Evolutionary conservation across 2,113 vertebrate genomes (phyloP).

Genomic region (Chelonoidis abingdonii): DNA sequence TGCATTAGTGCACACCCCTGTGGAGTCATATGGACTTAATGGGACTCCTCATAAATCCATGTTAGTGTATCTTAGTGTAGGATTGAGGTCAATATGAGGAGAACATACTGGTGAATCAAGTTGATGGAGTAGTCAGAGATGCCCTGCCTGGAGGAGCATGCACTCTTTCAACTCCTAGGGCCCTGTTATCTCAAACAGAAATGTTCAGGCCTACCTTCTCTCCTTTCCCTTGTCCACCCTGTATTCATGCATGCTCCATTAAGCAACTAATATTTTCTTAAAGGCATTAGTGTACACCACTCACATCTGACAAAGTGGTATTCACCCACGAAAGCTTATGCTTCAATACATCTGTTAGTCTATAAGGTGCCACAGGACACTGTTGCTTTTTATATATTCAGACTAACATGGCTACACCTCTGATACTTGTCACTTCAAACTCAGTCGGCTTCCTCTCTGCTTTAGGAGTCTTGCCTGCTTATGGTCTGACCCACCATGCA

Average conservation of each 20-base stretch:
- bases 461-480: background rate
- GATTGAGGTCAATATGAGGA: background rate
- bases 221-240: accelerated
- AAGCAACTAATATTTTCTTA: background rate
- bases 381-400: no score
- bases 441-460: background rate
- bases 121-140: accelerated
- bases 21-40: accelerated
- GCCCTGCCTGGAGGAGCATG: background rate
- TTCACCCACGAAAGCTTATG: no score
- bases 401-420: no score
- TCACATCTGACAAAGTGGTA: no score
- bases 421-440: accelerated
- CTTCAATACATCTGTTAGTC: no score
- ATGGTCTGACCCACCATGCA: background rate
- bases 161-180: background rate
- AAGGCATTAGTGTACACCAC: accelerated
- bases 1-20: background rate
- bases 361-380: no score
- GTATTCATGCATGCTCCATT: accelerated
- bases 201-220: background rate
- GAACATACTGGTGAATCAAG: background rate
- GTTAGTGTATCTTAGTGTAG: background rate
- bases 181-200: background rate
- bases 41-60: background rate